Evolutionary conservation across 2,888 invertebrate genomes (phyloP).

Genomic region (Teleiodes luculella): DNA sequence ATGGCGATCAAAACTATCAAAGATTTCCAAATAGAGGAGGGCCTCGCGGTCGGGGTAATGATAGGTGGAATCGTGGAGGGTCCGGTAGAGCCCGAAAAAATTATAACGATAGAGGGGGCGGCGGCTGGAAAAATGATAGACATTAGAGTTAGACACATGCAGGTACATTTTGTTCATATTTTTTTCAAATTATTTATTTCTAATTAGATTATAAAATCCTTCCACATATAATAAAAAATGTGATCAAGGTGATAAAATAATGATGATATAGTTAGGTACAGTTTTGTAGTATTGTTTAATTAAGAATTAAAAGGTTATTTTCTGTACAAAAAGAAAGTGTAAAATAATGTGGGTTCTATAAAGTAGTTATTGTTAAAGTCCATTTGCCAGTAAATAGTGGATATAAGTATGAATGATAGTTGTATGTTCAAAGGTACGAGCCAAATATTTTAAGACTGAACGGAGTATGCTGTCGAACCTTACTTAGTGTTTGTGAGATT

Average conservation of each 20-base stretch:
- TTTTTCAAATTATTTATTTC: constrained; percentile 25
- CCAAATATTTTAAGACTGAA: constrained; percentile 77
- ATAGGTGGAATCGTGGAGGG: constrained; percentile 69
- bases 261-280: constrained; percentile 50
- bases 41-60: constrained; percentile 65
- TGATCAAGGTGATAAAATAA: constrained; percentile 62
- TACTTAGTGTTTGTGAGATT: constrained; percentile 30
- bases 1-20: constrained; percentile 63
- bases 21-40: constrained; percentile 66
- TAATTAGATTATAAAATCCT: constrained; percentile 37
- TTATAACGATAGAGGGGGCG: constrained; percentile 59
- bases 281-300: constrained; percentile 46
- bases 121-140: constrained; percentile 76
- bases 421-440: constrained; percentile 56
- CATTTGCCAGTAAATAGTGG: constrained; percentile 23
- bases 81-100: constrained; percentile 70
- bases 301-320: constrained; percentile 36
- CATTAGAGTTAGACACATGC: constrained; percentile 45
- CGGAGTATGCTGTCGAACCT: constrained; percentile 42
- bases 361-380: constrained; percentile 12
- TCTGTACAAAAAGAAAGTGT: constrained; percentile 45
- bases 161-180: constrained; percentile 15
- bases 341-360: constrained; percentile 44
- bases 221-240: constrained; percentile 54
- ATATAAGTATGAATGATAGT: constrained; percentile 31